Evolutionary conservation across 2,113 vertebrate species (phyloP).

Genomic region (Motacilla tschutschensis): DNA sequence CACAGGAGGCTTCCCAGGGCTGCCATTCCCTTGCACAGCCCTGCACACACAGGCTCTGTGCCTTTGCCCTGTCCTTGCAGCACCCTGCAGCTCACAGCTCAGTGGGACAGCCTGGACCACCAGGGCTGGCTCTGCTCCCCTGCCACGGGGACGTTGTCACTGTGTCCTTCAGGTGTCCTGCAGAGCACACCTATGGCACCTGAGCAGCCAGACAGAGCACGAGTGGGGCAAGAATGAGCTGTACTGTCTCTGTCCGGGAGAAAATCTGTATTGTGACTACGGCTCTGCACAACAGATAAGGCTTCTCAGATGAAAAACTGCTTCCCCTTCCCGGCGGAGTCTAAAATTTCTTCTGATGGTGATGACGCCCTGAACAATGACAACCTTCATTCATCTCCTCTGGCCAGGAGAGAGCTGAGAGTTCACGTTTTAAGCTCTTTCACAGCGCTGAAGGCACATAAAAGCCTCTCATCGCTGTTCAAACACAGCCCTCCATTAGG

Average conservation of each 20-base stretch:
- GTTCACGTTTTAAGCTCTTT: constrained; percentile 46
- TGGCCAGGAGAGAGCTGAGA: constrained; percentile 22
- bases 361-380: constrained; percentile 38
- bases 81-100: neutral
- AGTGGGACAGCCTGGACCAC: neutral
- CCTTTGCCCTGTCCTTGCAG: neutral
- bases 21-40: neutral
- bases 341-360: constrained; percentile 41
- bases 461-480: constrained; percentile 45
- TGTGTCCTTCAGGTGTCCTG: neutral
- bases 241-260: neutral
- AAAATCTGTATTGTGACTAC: neutral
- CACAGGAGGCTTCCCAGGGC: neutral
- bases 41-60: too few relatives aligned
- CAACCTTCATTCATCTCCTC: constrained; percentile 56
- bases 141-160: fast-evolving
- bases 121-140: neutral
- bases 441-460: neutral
- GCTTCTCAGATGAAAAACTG: constrained; percentile 43
- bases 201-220: neutral
- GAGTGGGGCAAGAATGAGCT: neutral
- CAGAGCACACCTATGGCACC: neutral
- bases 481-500: constrained; percentile 25
- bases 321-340: constrained; percentile 4
- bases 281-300: constrained; percentile 15